Base-by-base conservation (phyloP, 2,888 invertebrate genomes). In the Lasioglossum malachurum region DNA sequence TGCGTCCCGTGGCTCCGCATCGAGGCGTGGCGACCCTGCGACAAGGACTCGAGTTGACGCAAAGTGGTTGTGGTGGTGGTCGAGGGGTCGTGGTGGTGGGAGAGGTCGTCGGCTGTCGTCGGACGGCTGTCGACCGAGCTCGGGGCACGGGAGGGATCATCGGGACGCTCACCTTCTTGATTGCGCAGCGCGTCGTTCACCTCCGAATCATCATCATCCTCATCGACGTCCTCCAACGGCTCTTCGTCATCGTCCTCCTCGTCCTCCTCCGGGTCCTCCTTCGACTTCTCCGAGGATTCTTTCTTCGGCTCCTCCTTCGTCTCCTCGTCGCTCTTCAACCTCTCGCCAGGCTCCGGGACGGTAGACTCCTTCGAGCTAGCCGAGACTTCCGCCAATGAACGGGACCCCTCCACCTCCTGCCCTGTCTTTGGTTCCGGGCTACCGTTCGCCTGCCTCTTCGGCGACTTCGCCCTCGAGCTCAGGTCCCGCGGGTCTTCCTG, bases 11-110 rank as follows among this genome's bases (percentile, higher is more conserved):
- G 95, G 89, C 86, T 90, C 90, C 90, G 92, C 97, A 79, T 97
- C 97, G 94, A 53, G 53, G 53, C 53, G 53, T 53, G 97, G 94
- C 94, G 97, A 80, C 97, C 98, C 95, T 97, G 97, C 74, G 98
- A 98, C 93, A 98, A 96, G 95, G 97, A 97, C 96, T 98, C 98
- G 92, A 98, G 96, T 93, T 97, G 97, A 93, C 97, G 96, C 89
- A 98, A 96, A 77, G 98, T 97, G 95, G 97, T 53, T 53, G 53
- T 53, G 53, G 23, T 53, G 53, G 53, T 53, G 53, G 92, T 97
- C 92, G 93, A 93, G 94, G 95, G 94, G 94, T 95, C 95, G 94
- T 96, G 96, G 87, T 64, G 96, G 87, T 53, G 53, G 53, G 96
- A 96, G 94, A 96, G 96, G 92, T 96, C 96, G 94, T 95, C 95